These are phyloP conservation scores for Gonatopus flavifemur DNA, from an alignment of 1,140 invertebrate genomes.

Conservation along the genomic window DNA sequence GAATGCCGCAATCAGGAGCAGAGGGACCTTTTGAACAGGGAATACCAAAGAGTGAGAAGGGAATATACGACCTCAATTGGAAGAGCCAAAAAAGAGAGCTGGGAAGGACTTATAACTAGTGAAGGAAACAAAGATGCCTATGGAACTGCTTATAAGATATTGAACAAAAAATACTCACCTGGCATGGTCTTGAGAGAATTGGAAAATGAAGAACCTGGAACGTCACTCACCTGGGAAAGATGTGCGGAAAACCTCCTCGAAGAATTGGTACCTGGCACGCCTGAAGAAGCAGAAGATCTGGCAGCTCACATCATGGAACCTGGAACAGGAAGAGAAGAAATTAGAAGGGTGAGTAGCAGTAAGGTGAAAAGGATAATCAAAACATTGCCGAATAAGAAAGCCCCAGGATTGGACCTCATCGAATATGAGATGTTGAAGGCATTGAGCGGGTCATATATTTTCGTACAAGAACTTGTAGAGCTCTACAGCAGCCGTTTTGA, in stretches of 20 bases:
- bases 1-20: too few relatives aligned
- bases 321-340: not conserved
- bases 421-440: constrained; percentile 25
- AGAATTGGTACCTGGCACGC: constrained; percentile 1
- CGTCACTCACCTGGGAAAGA: not conserved
- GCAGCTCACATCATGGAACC: not conserved
- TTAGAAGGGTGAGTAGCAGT: not conserved
- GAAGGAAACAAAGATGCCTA: constrained; percentile 20
- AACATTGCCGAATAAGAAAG: constrained; percentile 15
- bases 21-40: not conserved
- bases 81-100: constrained; percentile 1
- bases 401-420: constrained; percentile 38
- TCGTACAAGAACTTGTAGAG: constrained; percentile 9
- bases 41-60: not conserved
- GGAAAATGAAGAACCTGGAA: not conserved
- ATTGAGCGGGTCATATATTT: constrained; percentile 1
- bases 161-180: not conserved
- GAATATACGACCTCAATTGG: not conserved
- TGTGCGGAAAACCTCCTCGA: not conserved
- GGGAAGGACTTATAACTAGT: constrained; percentile 15
- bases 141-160: constrained; percentile 14
- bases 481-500: constrained; percentile 29
- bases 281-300: not conserved
- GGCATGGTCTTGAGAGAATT: not conserved
- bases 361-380: not conserved